Conservation (phyloP, 2,113 vertebrate genomes). For the Phylloscopus trochiloides region DNA sequence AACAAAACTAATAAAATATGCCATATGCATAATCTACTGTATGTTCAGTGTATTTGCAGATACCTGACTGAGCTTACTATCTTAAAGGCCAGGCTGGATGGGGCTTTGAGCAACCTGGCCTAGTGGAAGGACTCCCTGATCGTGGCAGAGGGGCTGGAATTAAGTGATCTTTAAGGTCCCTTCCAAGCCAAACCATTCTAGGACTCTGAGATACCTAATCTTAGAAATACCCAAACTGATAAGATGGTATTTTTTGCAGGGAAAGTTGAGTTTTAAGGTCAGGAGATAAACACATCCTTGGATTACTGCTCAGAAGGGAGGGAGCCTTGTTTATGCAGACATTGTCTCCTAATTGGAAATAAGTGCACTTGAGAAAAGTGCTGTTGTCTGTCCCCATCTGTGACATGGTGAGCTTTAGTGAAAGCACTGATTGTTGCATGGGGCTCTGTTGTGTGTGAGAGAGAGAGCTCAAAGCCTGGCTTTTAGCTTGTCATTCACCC, state of each 20-base stretch:
- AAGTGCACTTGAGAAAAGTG: background rate
- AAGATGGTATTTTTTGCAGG: background rate
- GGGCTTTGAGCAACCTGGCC: background rate
- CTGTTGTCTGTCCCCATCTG: background rate
- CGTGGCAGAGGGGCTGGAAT: background rate
- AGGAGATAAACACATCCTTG: background rate
- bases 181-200: background rate
- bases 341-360: background rate
- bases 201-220: background rate
- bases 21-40: background rate
- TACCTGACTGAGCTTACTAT: background rate
- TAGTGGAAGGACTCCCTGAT: background rate
- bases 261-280: background rate
- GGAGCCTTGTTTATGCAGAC: background rate
- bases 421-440: accelerated
- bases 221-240: background rate
- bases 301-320: background rate
- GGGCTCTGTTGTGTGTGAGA: background rate
- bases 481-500: background rate
- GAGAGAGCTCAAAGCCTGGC: background rate
- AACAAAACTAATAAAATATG: background rate
- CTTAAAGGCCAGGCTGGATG: background rate
- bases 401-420: background rate
- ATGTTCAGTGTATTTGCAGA: background rate
- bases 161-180: background rate